Base-by-base conservation (phyloP, 2,888 invertebrate species). In the Drosophila affinis region DNA sequence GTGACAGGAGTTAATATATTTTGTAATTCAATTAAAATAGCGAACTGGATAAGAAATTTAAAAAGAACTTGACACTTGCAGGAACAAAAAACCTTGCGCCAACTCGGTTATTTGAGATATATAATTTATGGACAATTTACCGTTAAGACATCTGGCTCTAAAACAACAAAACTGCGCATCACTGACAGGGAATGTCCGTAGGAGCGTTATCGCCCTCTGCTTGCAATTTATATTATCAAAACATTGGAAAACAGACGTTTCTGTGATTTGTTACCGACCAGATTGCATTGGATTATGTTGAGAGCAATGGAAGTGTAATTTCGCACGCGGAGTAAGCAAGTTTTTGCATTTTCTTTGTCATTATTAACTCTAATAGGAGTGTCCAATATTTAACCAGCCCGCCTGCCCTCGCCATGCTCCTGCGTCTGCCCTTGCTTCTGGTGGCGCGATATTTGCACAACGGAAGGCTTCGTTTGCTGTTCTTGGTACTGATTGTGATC, bases 401-500 rank as follows among this genome's bases (percentile, higher is more conserved):
- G 39, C n/a, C 39, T 39, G 39, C 39, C 39, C 14, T 39, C 55
- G 45, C 32, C 53, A 87, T 84, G 87, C 68, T 77, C 39, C 48
- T 79, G 49, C 85, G 82, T 10, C 21, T 79, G 48, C 76, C 81
- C 14, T 29, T 81, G 39, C 14, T 39, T 29, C 12, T 74, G 53
- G 4, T 73, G 24, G 61, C 70, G 27, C 83, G 83, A 3, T 73
- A 69, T 24, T 14, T 78, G 45, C 65, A 85, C 61, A 79, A 78
- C 57, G 81, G 84, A 21, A 81, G 90, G 45, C 65, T 89, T 55
- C 85, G 90, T 1, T n/a, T 86, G n/a, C 44, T 90, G 14, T 89
- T 90, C 57, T 18, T 88, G 29, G 56, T 77, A 27, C 75, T 79
- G 9, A 46, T 88, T 14, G 27, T 72, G 3, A n/a, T 88, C 14